A percentile compares a stretch with the other conserved stretches of the same genome.
These are phyloP conservation scores for Caiman crocodilus DNA, from an alignment of 2,797 vertebrate genomes.

Conservation along the genomic window DNA sequence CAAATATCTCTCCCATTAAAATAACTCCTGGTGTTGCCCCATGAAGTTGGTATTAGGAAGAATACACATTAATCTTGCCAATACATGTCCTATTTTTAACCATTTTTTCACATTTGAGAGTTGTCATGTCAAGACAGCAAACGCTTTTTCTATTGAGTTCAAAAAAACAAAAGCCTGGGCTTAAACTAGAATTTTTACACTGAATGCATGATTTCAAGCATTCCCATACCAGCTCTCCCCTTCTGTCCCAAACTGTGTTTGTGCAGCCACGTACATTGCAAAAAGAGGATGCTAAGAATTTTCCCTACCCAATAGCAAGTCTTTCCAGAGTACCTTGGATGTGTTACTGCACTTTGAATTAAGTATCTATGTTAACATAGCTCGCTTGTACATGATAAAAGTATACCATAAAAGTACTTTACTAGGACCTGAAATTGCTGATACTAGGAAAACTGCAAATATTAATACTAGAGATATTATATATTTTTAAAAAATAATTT, in stretches of 20 bases:
- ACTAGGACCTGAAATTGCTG: neutral
- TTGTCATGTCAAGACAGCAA: neutral
- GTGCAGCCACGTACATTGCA: neutral
- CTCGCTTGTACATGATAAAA: neutral
- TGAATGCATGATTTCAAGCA: neutral
- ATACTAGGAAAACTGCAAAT: neutral
- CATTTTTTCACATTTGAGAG: constrained; percentile 40
- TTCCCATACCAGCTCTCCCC: neutral
- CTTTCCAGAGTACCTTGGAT: neutral
- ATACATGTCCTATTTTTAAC: neutral
- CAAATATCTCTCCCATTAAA: constrained; percentile 23
- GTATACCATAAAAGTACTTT: neutral
- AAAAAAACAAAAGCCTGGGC: neutral
- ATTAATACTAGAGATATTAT: neutral
- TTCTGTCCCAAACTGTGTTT: neutral
- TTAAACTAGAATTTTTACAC: neutral
- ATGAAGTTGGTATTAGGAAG: neutral
- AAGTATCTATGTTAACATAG: neutral
- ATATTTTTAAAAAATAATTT: neutral
- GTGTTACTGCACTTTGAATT: neutral
- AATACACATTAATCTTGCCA: constrained; percentile 7
- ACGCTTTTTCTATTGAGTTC: neutral
- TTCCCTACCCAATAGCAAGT: neutral
- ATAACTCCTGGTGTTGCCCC: neutral
- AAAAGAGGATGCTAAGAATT: neutral